These are phyloP conservation scores for Platypus cylindrus DNA, from an alignment of 2,888 invertebrate genomes.

Conservation along the genomic window DNA sequence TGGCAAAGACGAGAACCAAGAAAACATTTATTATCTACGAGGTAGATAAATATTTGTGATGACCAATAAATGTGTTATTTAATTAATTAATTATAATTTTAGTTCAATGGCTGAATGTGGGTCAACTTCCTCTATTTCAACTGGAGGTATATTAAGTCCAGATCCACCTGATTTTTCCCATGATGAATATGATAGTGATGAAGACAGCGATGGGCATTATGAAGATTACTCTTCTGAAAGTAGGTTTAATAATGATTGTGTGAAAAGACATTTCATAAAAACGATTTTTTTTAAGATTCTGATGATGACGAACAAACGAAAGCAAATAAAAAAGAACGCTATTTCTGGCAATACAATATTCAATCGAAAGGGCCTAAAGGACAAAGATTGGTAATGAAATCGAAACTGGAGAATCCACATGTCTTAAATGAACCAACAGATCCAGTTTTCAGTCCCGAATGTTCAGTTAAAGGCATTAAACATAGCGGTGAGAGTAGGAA, in stretches of 20 bases:
- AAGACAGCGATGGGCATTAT: conserved; percentile 77
- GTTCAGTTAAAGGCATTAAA: conserved; percentile 80
- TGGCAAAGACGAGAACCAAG: conserved; percentile 82
- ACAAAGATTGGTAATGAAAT: conserved; percentile 71
- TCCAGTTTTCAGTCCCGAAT: conserved; percentile 90
- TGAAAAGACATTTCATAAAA: background rate
- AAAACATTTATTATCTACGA: conserved; percentile 52
- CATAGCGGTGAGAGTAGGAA: conserved; percentile 57
- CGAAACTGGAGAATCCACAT: conserved; percentile 84
- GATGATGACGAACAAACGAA: conserved; percentile 43
- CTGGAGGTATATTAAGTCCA: conserved; percentile 72
- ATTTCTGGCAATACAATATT: conserved; percentile 98
- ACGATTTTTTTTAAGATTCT: conserved; percentile 39
- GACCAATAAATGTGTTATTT: too few relatives aligned
- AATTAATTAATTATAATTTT: conserved; percentile 27
- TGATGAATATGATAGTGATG: conserved; percentile 66
- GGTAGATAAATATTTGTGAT: conserved; percentile 5
- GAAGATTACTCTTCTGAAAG: conserved; percentile 71
- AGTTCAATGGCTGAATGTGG: conserved; percentile 76
- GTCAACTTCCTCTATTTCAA: conserved; percentile 70
- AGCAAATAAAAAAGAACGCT: conserved; percentile 60
- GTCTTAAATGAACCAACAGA: conserved; percentile 82
- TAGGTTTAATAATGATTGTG: background rate
- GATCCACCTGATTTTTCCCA: conserved; percentile 68
- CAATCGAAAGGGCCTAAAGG: conserved; percentile 97